Conservation (phyloP, 2,797 vertebrate species). For the Emys orbicularis region DNA sequence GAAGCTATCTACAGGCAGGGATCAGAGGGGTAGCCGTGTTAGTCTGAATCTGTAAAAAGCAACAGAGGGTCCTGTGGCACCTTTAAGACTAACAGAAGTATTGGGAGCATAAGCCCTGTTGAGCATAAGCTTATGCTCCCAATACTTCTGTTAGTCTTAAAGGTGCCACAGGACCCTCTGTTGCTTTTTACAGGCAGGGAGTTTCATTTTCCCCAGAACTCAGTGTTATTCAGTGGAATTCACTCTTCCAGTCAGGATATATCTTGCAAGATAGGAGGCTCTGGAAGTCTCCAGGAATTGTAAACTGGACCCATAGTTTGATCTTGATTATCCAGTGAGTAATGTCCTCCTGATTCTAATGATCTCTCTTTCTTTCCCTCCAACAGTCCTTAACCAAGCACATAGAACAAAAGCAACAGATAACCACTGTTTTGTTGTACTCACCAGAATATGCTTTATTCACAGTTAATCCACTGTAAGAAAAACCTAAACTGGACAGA, state of each 20-base stretch:
- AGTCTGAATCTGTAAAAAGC: no score
- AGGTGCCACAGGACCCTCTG: no score
- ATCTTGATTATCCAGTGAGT: not conserved
- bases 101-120: no score
- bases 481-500: not conserved
- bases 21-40: no score
- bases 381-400: not conserved
- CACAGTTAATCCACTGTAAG: not conserved
- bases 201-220: not conserved
- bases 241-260: not conserved
- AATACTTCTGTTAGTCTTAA: no score
- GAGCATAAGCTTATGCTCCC: no score
- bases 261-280: not conserved
- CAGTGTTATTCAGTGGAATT: not conserved
- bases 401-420: not conserved
- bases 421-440: rapidly evolving
- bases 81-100: no score
- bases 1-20: not conserved
- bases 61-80: no score
- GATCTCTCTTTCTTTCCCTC: not conserved
- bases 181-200: not conserved
- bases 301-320: not conserved
- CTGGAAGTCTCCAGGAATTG: not conserved
- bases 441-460: not conserved
- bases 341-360: not conserved